These are phyloP conservation scores for Acridotheres tristis DNA, from an alignment of 2,797 vertebrate species.

Conservation along the genomic window DNA sequence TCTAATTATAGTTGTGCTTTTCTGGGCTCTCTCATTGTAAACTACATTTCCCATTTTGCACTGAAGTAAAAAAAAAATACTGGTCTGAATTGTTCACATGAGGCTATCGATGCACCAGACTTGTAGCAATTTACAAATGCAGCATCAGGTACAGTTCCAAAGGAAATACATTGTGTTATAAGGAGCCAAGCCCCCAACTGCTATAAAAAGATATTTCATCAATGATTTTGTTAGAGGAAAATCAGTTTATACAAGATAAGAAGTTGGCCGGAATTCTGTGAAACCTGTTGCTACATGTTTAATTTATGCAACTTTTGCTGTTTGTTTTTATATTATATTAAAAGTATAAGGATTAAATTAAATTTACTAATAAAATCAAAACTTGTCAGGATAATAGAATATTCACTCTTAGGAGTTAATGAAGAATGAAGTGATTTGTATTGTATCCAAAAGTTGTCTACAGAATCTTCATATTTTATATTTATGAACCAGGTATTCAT, in stretches of 20 bases:
- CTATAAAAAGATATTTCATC: background rate
- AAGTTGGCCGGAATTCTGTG: background rate
- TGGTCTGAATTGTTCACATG: background rate
- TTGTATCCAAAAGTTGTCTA: conserved; percentile 20
- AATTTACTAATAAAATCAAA: conserved; percentile 22
- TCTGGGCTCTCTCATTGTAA: background rate
- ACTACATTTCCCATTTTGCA: background rate
- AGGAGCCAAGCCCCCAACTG: background rate
- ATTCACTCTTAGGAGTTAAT: conserved; percentile 36
- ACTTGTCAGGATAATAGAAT: conserved; percentile 11
- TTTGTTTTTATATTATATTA: background rate
- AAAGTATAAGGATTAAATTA: background rate
- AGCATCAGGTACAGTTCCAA: background rate
- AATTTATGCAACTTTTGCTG: background rate
- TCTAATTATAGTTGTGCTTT: background rate
- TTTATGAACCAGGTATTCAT: conserved; percentile 53
- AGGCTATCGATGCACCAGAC: background rate
- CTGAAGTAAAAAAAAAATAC: background rate
- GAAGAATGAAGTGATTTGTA: conserved; percentile 37
- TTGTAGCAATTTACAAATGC: background rate
- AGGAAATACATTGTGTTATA: background rate
- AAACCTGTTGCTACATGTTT: background rate
- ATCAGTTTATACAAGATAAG: background rate
- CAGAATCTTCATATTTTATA: conserved; percentile 34
- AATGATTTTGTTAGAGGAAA: background rate